phyloP scores from a whole-genome alignment of 2,797 vertebrate species.

The Agapornis canus region DNA sequence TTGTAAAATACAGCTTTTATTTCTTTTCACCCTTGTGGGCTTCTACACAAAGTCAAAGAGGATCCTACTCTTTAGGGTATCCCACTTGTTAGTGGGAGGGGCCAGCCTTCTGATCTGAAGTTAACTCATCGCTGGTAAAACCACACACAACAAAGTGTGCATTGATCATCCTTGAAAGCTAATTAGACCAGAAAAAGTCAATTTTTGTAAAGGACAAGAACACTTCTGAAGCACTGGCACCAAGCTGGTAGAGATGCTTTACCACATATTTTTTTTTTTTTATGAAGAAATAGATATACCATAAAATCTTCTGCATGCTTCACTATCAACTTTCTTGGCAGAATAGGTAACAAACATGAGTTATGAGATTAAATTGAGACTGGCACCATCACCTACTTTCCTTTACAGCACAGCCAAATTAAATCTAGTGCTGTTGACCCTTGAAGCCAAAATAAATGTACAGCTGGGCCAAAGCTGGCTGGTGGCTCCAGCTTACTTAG shows the following conservation, averaged over 20 bases:
- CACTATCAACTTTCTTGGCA: background rate
- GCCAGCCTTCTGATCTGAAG: background rate
- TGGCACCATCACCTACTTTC: conserved; percentile 36
- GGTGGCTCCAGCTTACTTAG: background rate
- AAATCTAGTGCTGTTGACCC: conserved; percentile 40
- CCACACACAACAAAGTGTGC: background rate
- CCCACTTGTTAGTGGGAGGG: background rate
- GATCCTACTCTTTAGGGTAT: background rate
- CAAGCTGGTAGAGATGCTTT: background rate
- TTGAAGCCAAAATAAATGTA: conserved; percentile 69
- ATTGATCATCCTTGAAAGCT: background rate
- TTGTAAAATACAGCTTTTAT: background rate
- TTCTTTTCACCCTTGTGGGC: background rate
- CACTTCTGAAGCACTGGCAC: background rate
- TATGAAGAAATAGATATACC: background rate
- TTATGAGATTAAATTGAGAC: conserved; percentile 31
- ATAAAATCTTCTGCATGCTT: background rate
- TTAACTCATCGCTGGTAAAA: background rate
- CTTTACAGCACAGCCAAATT: conserved; percentile 52
- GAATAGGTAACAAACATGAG: background rate
- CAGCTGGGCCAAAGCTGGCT: conserved; percentile 20
- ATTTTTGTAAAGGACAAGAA: background rate
- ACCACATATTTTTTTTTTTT: background rate
- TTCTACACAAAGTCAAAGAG: background rate
- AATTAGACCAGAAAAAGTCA: background rate